phyloP scores from a whole-genome alignment of 2,113 vertebrate species.

The Electrona antarctica region DNA sequence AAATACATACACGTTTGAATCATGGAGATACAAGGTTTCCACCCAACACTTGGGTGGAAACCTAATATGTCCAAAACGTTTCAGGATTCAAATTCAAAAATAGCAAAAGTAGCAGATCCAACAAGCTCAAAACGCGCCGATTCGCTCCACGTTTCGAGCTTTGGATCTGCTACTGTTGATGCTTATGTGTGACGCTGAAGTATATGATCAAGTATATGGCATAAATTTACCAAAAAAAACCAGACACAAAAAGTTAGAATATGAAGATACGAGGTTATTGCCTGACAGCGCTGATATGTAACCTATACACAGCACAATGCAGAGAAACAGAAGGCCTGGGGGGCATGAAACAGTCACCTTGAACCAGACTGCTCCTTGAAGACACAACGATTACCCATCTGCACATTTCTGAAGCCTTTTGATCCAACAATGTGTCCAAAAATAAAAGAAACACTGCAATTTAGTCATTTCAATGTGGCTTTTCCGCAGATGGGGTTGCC shows the following conservation, averaged over 20 bases:
- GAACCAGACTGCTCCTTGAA: conserved; percentile 79
- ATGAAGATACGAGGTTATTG: too few species aligned
- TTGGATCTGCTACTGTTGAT: too few species aligned
- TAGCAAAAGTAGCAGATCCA: too few species aligned
- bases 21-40: too few species aligned
- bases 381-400: conserved; percentile 84
- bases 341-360: conserved; percentile 81
- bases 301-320: conserved; percentile 74
- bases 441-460: conserved; percentile 83
- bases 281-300: conserved; percentile 38
- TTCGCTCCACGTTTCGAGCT: too few species aligned
- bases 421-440: conserved; percentile 80
- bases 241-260: not conserved
- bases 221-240: conserved; percentile 43
- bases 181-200: too few species aligned
- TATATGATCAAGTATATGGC: not conserved
- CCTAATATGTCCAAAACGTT: too few species aligned
- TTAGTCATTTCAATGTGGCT: conserved; percentile 80
- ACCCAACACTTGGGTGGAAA: too few species aligned
- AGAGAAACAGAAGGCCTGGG: conserved; percentile 71
- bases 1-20: too few species aligned
- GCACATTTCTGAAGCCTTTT: conserved; percentile 85
- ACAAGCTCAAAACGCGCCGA: too few species aligned
- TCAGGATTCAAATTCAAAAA: too few species aligned
- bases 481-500: conserved; percentile 80